Evolutionary conservation across 1,140 invertebrate genomes (phyloP).

Genomic region (Bombus balteatus): DNA sequence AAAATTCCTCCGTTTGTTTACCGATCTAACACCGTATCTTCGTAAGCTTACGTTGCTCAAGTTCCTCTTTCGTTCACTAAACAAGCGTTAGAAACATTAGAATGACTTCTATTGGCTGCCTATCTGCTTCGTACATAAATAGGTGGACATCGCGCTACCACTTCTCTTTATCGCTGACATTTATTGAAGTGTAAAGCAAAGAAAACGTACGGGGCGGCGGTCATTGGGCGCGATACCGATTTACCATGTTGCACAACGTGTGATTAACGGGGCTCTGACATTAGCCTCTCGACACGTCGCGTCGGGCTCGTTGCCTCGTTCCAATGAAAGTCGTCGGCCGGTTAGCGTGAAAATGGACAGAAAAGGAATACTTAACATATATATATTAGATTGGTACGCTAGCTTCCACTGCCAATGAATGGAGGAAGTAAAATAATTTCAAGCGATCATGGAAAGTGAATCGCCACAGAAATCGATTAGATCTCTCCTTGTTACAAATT

Average conservation of each 20-base stretch:
- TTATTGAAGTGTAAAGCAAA: slow-evolving; percentile 12
- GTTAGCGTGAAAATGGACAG: neutral
- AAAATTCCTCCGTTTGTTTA: neutral
- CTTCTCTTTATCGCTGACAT: neutral
- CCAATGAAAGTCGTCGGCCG: neutral
- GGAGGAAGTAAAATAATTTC: neutral
- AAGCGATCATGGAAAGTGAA: neutral
- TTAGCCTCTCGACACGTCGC: neutral
- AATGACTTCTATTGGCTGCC: neutral
- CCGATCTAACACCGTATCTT: neutral
- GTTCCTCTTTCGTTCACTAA: neutral
- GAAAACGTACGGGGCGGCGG: neutral
- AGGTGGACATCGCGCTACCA: neutral
- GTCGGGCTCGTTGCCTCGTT: neutral
- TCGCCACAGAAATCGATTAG: neutral
- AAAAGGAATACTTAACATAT: neutral
- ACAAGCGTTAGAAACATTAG: neutral
- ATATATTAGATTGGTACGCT: neutral
- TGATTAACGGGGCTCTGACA: slow-evolving; percentile 33
- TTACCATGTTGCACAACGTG: slow-evolving; percentile 21
- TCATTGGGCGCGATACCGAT: slow-evolving; percentile 6
- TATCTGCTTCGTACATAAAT: neutral
- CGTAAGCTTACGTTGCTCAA: neutral
- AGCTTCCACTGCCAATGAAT: neutral
- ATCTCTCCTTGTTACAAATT: slow-evolving; percentile 2